Conservation (phyloP, 2,113 vertebrate genomes). For the Nothoprocta perdicaria region DNA sequence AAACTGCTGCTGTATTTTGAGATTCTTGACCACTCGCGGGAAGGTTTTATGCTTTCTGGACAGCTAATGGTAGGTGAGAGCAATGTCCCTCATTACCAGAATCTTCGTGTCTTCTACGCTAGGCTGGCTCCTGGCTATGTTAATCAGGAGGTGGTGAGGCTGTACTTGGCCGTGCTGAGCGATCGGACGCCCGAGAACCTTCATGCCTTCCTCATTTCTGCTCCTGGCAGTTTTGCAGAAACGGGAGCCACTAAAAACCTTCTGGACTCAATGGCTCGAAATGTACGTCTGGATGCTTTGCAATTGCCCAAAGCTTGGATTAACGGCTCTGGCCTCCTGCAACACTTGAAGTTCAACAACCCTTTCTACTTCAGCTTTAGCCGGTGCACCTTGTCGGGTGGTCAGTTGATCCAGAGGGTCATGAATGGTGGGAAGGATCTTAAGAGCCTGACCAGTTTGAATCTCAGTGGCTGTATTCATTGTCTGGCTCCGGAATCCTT, state of each 20-base stretch:
- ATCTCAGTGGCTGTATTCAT: conserved; percentile 91
- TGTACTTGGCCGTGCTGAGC: conserved; percentile 94
- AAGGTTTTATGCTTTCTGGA: conserved; percentile 88
- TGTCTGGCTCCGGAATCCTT: conserved; percentile 84
- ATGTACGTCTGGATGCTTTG: conserved; percentile 87
- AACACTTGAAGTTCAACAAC: conserved; percentile 87
- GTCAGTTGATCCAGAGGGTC: conserved; percentile 86
- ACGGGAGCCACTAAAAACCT: conserved; percentile 88
- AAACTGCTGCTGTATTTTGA: conserved; percentile 93
- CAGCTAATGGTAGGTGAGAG: conserved; percentile 97
- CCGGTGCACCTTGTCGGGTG: conserved; percentile 86
- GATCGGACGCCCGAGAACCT: conserved; percentile 91
- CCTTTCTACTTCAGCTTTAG: conserved; percentile 94
- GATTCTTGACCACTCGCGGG: conserved; percentile 89
- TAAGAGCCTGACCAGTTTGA: conserved; percentile 86
- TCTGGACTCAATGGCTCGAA: conserved; percentile 88
- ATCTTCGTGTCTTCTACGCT: conserved; percentile 91
- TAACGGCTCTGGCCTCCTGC: conserved; percentile 85
- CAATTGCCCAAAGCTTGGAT: conserved; percentile 94
- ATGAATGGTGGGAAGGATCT: conserved; percentile 86
- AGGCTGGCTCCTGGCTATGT: conserved; percentile 93
- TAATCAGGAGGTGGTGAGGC: conserved; percentile 93
- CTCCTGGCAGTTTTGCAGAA: conserved; percentile 88
- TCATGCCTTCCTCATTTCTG: conserved; percentile 90
- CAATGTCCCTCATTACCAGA: conserved; percentile 96